Conservation (phyloP, 2,888 invertebrate species). For the Troides oblongomaculatus region DNA sequence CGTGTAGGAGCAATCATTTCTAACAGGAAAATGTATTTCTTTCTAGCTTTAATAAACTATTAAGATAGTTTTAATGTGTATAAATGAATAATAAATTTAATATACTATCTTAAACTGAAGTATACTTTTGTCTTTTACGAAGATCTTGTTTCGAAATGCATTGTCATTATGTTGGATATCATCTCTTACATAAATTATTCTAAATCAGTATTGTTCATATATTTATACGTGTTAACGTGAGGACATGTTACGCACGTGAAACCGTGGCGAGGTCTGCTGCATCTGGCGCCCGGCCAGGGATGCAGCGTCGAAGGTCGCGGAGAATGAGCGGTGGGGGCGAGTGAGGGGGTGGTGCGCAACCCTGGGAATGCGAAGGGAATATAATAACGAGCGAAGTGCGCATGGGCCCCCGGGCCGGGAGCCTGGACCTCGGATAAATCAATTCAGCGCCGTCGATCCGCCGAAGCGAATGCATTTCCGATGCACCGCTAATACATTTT, state of each 20-base stretch:
- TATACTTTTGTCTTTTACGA: background rate
- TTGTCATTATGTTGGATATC: background rate
- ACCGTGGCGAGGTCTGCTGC: constrained; percentile 42
- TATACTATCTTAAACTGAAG: background rate
- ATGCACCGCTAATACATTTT: background rate
- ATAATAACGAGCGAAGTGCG: constrained; percentile 55
- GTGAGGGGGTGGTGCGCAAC: constrained; percentile 30
- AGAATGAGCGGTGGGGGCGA: constrained; percentile 34
- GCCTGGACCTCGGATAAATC: constrained; percentile 30
- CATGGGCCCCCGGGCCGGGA: constrained; percentile 50
- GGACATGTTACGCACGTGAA: background rate
- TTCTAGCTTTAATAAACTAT: no score
- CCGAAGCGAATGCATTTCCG: constrained; percentile 23
- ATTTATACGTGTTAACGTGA: constrained; percentile 5
- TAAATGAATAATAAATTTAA: background rate
- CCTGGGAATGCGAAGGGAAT: constrained; percentile 44
- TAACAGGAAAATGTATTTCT: constrained; percentile 15
- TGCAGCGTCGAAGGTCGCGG: constrained; percentile 66
- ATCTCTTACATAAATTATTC: background rate
- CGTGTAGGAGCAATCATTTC: constrained; percentile 3
- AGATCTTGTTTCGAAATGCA: background rate
- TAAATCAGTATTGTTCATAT: no score
- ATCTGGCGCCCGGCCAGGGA: constrained; percentile 66
- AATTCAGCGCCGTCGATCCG: constrained; percentile 26
- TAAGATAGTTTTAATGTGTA: no score